Conservation (phyloP, 2,888 invertebrate species). For the Melipona bicolor region DNA sequence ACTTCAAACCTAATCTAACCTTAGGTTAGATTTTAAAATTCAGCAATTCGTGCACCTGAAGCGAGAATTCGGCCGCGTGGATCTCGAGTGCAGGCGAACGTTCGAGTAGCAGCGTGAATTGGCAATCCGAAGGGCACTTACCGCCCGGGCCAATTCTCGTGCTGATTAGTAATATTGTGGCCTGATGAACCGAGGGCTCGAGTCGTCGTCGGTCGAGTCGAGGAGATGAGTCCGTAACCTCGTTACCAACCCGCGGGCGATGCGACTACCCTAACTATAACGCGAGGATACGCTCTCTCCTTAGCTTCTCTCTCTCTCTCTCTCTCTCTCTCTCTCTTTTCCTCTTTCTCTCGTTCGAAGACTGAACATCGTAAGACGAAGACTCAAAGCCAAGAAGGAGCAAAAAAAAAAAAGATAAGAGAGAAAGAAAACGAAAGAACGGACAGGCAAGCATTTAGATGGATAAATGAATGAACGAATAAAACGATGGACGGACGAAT, state of each 20-base stretch:
- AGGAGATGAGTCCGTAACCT: constrained; percentile 83
- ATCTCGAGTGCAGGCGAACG: constrained; percentile 10
- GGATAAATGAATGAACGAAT: constrained; percentile 39
- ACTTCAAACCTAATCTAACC: no score
- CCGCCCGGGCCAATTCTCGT: constrained; percentile 78
- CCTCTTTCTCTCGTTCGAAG: constrained; percentile 16
- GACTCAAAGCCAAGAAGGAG: background rate
- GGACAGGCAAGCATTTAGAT: constrained; percentile 21
- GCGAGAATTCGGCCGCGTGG: background rate
- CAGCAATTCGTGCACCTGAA: background rate
- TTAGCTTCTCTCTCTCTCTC: constrained; percentile 2
- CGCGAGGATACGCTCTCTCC: constrained; percentile 46
- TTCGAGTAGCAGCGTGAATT: constrained; percentile 77
- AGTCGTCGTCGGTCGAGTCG: constrained; percentile 71
- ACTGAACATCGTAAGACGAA: constrained; percentile 13
- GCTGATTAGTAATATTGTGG: constrained; percentile 84
- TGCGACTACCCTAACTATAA: constrained; percentile 76
- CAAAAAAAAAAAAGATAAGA: background rate
- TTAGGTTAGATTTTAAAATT: no score
- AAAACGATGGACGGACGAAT: constrained; percentile 14
- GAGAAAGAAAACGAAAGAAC: constrained; percentile 6
- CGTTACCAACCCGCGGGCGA: constrained; percentile 79
- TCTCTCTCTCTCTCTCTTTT: background rate
- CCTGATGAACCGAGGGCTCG: constrained; percentile 82
- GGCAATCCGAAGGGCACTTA: constrained; percentile 81